Conservation (phyloP, 2,888 invertebrate species). For the Chorisops tibialis region DNA sequence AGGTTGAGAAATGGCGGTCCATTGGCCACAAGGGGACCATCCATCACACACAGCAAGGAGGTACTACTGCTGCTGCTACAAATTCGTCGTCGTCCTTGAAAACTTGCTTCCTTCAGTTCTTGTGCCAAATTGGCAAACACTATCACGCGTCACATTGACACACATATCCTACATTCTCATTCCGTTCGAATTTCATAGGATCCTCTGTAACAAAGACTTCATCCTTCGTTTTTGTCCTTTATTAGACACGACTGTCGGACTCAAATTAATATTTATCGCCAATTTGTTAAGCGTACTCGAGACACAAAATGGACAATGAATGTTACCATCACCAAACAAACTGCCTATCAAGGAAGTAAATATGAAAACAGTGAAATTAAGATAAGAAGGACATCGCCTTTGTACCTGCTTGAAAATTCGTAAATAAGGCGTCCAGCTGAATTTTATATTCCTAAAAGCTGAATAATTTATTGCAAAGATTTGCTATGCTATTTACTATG, state of each 20-base stretch:
- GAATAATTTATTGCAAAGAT: not conserved
- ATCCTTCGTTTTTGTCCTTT: not conserved
- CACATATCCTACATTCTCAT: conserved; percentile 4
- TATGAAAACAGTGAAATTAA: not conserved
- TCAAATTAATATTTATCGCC: conserved; percentile 31
- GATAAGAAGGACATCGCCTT: not conserved
- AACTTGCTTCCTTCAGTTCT: conserved; percentile 19
- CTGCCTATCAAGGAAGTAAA: not conserved
- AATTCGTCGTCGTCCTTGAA: conserved; percentile 32
- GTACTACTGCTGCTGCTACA: conserved; percentile 26
- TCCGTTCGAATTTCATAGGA: conserved; percentile 1
- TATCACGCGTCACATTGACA: not conserved
- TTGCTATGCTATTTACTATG: no score
- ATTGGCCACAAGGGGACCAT: conserved; percentile 38
- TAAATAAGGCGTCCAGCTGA: not conserved
- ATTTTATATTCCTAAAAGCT: not conserved
- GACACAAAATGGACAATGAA: not conserved
- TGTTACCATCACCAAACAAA: not conserved
- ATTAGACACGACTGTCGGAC: not conserved
- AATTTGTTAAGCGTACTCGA: conserved; percentile 26
- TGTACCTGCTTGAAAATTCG: not conserved
- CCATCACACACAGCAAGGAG: conserved; percentile 36
- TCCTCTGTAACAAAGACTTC: not conserved
- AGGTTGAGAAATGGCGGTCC: conserved; percentile 40
- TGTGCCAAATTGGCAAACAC: not conserved